These are phyloP conservation scores for Formica selysi DNA, from an alignment of 1,140 invertebrate genomes.

Conservation along the genomic window DNA sequence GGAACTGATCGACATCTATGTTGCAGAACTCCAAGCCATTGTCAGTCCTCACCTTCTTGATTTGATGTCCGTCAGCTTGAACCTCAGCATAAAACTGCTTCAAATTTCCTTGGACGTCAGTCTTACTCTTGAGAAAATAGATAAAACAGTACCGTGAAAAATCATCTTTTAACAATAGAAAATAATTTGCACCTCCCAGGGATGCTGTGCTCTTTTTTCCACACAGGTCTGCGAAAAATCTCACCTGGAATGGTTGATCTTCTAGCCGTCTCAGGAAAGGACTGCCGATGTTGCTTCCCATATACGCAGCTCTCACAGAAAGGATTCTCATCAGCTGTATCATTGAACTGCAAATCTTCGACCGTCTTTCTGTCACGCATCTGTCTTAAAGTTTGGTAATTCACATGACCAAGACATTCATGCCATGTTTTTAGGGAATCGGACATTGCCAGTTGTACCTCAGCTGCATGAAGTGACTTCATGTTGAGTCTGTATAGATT, in stretches of 20 bases:
- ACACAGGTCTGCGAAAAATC: conserved; percentile 42
- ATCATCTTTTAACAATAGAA: conserved; percentile 48
- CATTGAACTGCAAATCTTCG: conserved; percentile 10
- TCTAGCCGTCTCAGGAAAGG: conserved; percentile 16
- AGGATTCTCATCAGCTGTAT: not conserved
- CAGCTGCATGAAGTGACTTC: not conserved
- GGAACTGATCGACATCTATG: conserved; percentile 51
- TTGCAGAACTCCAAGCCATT: conserved; percentile 73
- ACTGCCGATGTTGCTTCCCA: conserved; percentile 40
- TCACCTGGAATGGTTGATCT: conserved; percentile 30
- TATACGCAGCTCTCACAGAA: conserved; percentile 41
- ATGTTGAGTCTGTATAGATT: conserved; percentile 52
- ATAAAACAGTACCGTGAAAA: conserved; percentile 64
- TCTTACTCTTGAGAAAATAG: conserved; percentile 79
- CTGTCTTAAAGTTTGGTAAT: conserved; percentile 56
- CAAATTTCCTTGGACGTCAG: conserved; percentile 71
- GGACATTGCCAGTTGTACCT: not conserved
- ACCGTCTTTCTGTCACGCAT: conserved; percentile 53
- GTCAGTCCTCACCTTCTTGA: conserved; percentile 65
- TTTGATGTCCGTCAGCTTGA: conserved; percentile 31
- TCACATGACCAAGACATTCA: conserved; percentile 65
- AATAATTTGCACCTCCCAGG: conserved; percentile 46
- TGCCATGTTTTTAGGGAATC: conserved; percentile 63
- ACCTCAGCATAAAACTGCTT: conserved; percentile 48
- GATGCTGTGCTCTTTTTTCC: conserved; percentile 30